Percentiles rank a stretch among this genome's conserved stretches.
Evolutionary conservation across 1,140 invertebrate species (phyloP).

Genomic region (Ips typographus): DNA sequence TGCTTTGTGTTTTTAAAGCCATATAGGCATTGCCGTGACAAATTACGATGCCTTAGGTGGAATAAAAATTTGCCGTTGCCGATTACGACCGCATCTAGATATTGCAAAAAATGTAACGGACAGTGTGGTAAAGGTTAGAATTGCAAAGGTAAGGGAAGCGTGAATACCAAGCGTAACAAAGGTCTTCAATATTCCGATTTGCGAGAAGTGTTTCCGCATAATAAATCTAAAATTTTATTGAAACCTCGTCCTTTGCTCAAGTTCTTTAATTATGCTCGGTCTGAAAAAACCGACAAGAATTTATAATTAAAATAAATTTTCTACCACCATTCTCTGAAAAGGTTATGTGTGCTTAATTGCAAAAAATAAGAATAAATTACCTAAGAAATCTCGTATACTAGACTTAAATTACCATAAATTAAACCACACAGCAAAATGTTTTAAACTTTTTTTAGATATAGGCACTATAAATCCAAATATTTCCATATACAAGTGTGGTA

Average conservation of each 20-base stretch:
- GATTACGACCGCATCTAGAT: too few species aligned
- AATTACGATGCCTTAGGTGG: too few species aligned
- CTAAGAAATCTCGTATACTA: too few species aligned
- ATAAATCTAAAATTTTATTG: slow-evolving; percentile 5
- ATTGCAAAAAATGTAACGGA: too few species aligned
- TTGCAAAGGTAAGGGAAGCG: neutral
- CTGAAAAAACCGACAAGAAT: slow-evolving; percentile 1
- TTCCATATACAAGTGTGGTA: too few species aligned
- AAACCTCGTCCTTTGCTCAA: neutral
- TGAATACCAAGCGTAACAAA: neutral
- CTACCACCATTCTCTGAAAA: neutral
- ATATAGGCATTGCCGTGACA: too few species aligned
- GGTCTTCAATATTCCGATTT: slow-evolving; percentile 1
- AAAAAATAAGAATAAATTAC: neutral
- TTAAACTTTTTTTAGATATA: too few species aligned
- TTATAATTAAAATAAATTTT: slow-evolving; percentile 6
- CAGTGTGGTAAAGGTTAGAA: neutral
- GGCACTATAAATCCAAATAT: too few species aligned
- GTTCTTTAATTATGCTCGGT: slow-evolving; percentile 1
- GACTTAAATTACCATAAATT: too few species aligned
- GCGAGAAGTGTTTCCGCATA: slow-evolving; percentile 5
- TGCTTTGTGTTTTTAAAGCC: too few species aligned
- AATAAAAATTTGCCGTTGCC: too few species aligned
- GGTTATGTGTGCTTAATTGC: slow-evolving; percentile 3
- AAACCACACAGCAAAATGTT: too few species aligned